phyloP scores from a whole-genome alignment of 2,888 invertebrate species.

The Zelleria hepariella region DNA sequence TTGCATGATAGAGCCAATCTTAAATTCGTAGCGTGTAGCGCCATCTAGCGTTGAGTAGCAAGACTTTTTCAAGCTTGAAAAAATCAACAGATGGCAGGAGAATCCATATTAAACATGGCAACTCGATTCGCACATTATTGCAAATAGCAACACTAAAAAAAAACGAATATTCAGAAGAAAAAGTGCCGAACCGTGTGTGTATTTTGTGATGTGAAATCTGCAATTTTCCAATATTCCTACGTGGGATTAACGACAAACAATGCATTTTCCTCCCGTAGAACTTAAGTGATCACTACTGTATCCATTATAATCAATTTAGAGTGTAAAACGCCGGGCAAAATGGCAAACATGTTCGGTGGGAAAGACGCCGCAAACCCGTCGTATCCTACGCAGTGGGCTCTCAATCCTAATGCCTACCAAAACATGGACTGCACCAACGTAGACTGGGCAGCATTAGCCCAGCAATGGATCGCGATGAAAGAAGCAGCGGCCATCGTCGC shows the following conservation, averaged over 20 bases:
- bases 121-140: too few species aligned
- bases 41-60: background rate
- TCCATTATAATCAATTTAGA: background rate
- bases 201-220: too few species aligned
- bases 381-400: slow-evolving; percentile 83
- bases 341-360: slow-evolving; percentile 66
- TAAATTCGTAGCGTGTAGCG: background rate
- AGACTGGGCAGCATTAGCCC: slow-evolving; percentile 96
- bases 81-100: background rate
- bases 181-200: background rate
- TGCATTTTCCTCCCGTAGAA: background rate
- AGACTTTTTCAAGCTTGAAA: background rate
- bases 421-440: slow-evolving; percentile 88
- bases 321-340: slow-evolving; percentile 5
- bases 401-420: slow-evolving; percentile 86
- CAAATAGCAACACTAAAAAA: background rate
- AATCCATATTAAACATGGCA: too few species aligned
- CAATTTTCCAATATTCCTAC: background rate
- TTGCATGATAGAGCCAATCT: background rate
- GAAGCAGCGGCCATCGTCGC: slow-evolving; percentile 75
- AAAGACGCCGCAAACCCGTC: slow-evolving; percentile 75
- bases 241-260: background rate
- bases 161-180: background rate
- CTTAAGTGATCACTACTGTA: background rate
- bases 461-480: slow-evolving; percentile 98